phyloP scores from a whole-genome alignment of 2,113 vertebrate genomes.

The Pelodiscus sinensis region DNA sequence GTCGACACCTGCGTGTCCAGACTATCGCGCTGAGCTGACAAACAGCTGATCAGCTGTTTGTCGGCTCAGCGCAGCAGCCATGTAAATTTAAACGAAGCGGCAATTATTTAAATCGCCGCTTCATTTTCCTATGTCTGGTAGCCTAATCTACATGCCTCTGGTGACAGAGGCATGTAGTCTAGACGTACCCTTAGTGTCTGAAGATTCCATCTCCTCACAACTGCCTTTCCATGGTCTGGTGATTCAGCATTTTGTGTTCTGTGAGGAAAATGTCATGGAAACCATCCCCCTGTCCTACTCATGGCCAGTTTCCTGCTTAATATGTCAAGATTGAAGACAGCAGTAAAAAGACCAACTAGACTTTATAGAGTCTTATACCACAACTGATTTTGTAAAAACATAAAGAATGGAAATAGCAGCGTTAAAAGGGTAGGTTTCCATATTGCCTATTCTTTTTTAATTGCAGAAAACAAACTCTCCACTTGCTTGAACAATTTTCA shows the following conservation, averaged over 20 bases:
- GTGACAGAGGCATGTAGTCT: no score
- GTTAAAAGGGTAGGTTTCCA: constrained; percentile 35
- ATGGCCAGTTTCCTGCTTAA: rapidly evolving
- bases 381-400: rapidly evolving
- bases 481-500: constrained; percentile 8
- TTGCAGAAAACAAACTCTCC: constrained; percentile 53
- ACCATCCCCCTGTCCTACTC: background rate
- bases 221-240: background rate
- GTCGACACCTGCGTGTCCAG: no score
- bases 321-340: background rate
- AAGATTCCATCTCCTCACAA: background rate
- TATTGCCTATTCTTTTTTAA: constrained; percentile 22
- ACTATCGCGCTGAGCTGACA: no score
- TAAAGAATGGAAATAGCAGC: background rate
- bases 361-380: background rate
- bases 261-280: background rate
- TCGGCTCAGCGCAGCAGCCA: no score
- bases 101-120: no score
- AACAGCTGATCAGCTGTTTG: no score
- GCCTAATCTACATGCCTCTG: no score
- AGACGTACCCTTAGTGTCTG: background rate
- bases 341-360: background rate
- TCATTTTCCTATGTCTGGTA: no score
- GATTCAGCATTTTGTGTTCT: background rate
- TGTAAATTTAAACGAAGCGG: no score